Evolutionary conservation across 64 coral and sea anemone genomes (phyloP).

Genomic region (Montipora capricornis): DNA sequence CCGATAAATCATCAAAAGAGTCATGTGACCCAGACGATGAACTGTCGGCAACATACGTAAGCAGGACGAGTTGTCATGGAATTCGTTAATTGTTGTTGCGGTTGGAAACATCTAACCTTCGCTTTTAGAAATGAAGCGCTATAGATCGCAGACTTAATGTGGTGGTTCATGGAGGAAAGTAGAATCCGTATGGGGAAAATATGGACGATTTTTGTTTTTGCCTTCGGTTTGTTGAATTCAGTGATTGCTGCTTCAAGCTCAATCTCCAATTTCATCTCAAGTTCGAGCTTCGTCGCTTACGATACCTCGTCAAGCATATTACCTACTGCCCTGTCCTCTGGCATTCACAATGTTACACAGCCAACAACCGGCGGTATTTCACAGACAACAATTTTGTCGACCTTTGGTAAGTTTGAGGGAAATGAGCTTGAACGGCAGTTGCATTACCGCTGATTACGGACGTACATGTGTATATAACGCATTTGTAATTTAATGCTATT

Average conservation of each 20-base stretch:
- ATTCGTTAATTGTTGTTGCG: background rate
- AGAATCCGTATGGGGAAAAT: background rate
- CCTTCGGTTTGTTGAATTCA: background rate
- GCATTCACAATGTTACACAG: background rate
- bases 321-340: background rate
- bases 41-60: no score
- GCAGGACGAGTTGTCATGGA: conserved; percentile 12
- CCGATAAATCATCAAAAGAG: background rate
- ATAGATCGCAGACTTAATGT: conserved; percentile 10
- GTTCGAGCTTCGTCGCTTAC: background rate
- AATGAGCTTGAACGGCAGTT: background rate
- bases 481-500: no score
- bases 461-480: background rate
- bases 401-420: background rate
- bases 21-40: background rate
- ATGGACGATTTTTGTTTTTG: conserved; percentile 6
- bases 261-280: background rate
- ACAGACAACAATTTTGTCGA: background rate
- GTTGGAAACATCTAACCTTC: background rate
- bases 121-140: background rate
- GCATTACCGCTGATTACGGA: background rate
- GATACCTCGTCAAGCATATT: background rate
- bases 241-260: background rate
- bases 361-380: background rate
- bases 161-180: background rate